Base-by-base conservation (phyloP, 2,888 invertebrate genomes). In the Ennomos erosarius region DNA sequence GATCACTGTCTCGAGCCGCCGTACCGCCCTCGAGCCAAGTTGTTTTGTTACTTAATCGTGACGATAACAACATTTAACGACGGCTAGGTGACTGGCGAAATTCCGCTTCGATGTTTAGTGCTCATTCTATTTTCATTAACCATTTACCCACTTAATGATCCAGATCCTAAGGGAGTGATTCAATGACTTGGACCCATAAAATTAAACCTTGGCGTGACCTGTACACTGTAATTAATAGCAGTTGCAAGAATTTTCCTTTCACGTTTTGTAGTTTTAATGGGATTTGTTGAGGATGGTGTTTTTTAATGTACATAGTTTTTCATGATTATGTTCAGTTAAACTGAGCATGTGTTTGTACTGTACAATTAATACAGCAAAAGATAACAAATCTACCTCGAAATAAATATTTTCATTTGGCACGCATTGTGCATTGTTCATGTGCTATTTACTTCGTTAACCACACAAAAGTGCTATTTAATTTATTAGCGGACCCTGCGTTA, bases 71-170 rank as follows among this genome's bases (percentile, higher is more conserved):
- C 89, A 82, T 91, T 92, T 92, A 92, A 92, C 89, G 91, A 92
- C 89, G 87, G 85, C 90, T 90, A 92, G 91, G 91, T 92, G 91
- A 92, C 91, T 92, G 87, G 91, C 90, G 79, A 88, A 92, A 90
- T 89, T 90, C 87, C 89, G 87, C 90, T 85, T 81, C 88, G 87
- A 91, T 92, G 90, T 92, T 92, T 92, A 92, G 91, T 91, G 84
- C 90, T 91, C 91, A 90, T 92, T 91, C 90, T 88, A 87, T 91
- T 92, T 92, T 91, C 91, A 92, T 92, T 92, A 91, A 90, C 90
- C 91, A 90, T 91, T 92, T 88, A 88, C 85, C 87, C 90, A 91
- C 90, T 92, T 92, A 92, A 92, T 92, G 91, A 89, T 90, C 88
- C 87, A 85, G 84, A 88, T 88, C 88, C 88, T 85, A 83, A 84